Percentiles rank a stretch among this genome's conserved stretches.
These are phyloP conservation scores for Pecten maximus DNA, from an alignment of 2,888 invertebrate genomes.

Conservation along the genomic window DNA sequence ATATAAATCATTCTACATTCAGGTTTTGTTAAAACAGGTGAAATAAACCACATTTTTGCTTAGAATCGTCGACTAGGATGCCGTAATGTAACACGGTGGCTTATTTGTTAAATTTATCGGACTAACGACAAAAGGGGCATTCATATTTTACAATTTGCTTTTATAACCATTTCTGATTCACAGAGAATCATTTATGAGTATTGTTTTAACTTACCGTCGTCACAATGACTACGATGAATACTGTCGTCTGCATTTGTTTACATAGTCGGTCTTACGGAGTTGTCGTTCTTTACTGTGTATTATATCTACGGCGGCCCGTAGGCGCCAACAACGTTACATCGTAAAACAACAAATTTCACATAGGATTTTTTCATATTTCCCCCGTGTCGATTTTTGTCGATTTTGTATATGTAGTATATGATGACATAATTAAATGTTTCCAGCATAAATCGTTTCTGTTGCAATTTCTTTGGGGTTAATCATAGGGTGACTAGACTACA, in stretches of 20 bases:
- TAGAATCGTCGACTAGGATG: too few relatives aligned
- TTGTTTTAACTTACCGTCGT: background rate
- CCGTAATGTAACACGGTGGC: background rate
- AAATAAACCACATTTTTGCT: too few relatives aligned
- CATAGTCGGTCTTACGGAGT: background rate
- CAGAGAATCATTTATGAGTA: too few relatives aligned
- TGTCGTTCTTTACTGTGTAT: too few relatives aligned
- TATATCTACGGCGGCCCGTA: background rate
- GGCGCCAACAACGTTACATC: background rate
- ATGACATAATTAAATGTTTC: background rate
- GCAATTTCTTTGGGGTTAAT: slow-evolving; percentile 37
- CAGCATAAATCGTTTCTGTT: background rate
- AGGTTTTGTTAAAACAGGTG: too few relatives aligned
- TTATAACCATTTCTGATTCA: background rate
- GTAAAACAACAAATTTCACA: background rate
- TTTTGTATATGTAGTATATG: background rate
- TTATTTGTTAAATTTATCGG: background rate
- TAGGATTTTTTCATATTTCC: too few relatives aligned
- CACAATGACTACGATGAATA: background rate
- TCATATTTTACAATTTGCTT: too few relatives aligned
- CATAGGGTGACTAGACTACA: slow-evolving; percentile 35
- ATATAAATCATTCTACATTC: too few relatives aligned
- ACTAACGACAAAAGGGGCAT: background rate
- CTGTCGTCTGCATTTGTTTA: background rate
- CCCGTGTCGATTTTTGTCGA: background rate